Evolutionary conservation across 2,888 invertebrate genomes (phyloP).

Genomic region (Caenorhabditis plicata): DNA sequence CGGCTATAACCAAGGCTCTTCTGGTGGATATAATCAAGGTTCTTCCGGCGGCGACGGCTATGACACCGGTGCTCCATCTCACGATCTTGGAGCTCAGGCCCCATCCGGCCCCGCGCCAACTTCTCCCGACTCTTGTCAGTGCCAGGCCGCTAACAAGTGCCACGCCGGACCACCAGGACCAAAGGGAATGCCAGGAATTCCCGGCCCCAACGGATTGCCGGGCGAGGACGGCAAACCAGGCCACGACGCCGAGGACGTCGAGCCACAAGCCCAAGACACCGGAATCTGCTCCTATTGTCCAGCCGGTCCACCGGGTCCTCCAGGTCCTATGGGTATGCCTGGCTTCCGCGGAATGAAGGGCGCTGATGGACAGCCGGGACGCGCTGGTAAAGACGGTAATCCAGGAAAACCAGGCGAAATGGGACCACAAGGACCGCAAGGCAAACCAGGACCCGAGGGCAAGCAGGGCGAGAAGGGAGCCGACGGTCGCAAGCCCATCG

Average conservation of each 20-base stretch:
- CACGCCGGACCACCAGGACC: conserved; percentile 40
- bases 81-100: conserved; percentile 18
- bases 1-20: conserved; percentile 17
- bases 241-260: conserved; percentile 36
- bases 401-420: conserved; percentile 48
- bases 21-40: conserved; percentile 3
- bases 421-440: conserved; percentile 34
- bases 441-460: conserved; percentile 34
- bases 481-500: conserved; percentile 37
- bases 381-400: conserved; percentile 36
- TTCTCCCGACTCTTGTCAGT: conserved; percentile 26
- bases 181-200: conserved; percentile 36
- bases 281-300: conserved; percentile 40
- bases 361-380: conserved; percentile 35
- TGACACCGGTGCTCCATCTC: conserved; percentile 22
- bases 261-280: conserved; percentile 28
- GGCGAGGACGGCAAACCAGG: conserved; percentile 43
- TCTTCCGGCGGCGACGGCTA: conserved; percentile 13
- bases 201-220: conserved; percentile 42
- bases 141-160: conserved; percentile 41
- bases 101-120: conserved; percentile 28
- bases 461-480: conserved; percentile 39
- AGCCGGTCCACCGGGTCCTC: conserved; percentile 42
- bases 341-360: conserved; percentile 44
- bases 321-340: conserved; percentile 39